A percentile compares a stretch with the other conserved stretches of the same genome.
Evolutionary conservation across 2,888 invertebrate species (phyloP).

Genomic region (Herminia tarsipennalis): DNA sequence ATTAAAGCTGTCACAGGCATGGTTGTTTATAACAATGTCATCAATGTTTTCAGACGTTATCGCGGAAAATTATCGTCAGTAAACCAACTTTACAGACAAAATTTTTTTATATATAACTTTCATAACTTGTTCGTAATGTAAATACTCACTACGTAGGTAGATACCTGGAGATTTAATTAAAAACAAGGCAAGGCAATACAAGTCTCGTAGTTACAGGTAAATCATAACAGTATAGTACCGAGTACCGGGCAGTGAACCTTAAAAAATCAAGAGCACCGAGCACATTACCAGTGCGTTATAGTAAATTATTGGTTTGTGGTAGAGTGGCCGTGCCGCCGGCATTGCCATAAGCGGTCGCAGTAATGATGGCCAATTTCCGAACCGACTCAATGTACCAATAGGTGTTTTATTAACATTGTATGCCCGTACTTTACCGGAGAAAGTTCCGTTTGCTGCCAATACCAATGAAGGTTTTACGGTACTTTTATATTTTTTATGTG

Average conservation of each 20-base stretch:
- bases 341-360: constrained; percentile 57
- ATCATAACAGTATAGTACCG: constrained; percentile 39
- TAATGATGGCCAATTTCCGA: constrained; percentile 72
- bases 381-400: constrained; percentile 49
- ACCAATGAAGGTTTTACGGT: constrained; percentile 19
- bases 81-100: too few relatives aligned
- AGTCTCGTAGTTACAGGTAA: constrained; percentile 16
- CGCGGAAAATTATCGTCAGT: too few relatives aligned
- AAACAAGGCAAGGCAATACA: not conserved
- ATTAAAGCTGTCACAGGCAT: too few relatives aligned
- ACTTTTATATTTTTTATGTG: constrained; percentile 26
- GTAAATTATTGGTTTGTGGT: constrained; percentile 67
- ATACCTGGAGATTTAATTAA: not conserved
- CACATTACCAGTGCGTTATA: constrained; percentile 61
- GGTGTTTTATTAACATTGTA: constrained; percentile 48
- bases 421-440: constrained; percentile 29
- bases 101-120: too few relatives aligned
- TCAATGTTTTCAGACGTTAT: too few relatives aligned
- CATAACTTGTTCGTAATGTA: too few relatives aligned
- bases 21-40: too few relatives aligned
- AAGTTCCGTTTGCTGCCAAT: constrained; percentile 31
- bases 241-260: constrained; percentile 40
- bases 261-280: constrained; percentile 55
- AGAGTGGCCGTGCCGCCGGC: constrained; percentile 48
- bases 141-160: not conserved